Evolutionary conservation across 2,888 invertebrate species (phyloP), one percentile per base, ranked within the genome.

Genomic region (Mactromeris polynyma): DNA sequence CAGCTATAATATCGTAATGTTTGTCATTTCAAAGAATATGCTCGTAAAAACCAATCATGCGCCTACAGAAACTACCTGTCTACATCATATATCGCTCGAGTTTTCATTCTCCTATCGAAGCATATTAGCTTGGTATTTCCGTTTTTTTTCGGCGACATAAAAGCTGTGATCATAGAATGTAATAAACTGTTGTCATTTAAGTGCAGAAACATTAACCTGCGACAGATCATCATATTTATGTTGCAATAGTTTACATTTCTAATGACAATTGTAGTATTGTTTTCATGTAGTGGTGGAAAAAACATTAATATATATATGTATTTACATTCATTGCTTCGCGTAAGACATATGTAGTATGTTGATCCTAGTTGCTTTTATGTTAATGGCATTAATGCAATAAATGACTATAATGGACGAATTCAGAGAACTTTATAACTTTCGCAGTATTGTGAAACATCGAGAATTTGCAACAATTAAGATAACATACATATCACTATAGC

Each of bases 201-300:
- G 77, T 36, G 3, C 40, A n/a, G 19, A 7, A 36, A 6, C 19
- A 82, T 82, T 69, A 82, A 40, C 40, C 36, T 36, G 31, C 33
- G 82, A 82, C 69, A 69, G 40, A 69, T 26, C 36, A 82, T 82
- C 42, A 38, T n/a, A 69, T 51, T 21, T 11, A 64, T 26, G 69
- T 64, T 26, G 14, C 38, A 40, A 40, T 69, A n/a, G 64, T 40
- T 64, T 40, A 82, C 82, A 69, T 82, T 26, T 42, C n/a, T 7
- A 69, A 38, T n/a, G 82, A 82, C 82, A 69, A 40, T 40, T 64
- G 64, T 82, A 69, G 69, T 14, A 42, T 26, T 64, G 58, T 26
- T 64, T 9, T 64, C 26, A 4, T 64, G 26, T 64, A 64, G 26
- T 9, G 26, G 9, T 64, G 26, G 26, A 9, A 64, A n/a, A 58